phyloP scores from a whole-genome alignment of 2,113 vertebrate species.

The Maccullochella peelii region DNA sequence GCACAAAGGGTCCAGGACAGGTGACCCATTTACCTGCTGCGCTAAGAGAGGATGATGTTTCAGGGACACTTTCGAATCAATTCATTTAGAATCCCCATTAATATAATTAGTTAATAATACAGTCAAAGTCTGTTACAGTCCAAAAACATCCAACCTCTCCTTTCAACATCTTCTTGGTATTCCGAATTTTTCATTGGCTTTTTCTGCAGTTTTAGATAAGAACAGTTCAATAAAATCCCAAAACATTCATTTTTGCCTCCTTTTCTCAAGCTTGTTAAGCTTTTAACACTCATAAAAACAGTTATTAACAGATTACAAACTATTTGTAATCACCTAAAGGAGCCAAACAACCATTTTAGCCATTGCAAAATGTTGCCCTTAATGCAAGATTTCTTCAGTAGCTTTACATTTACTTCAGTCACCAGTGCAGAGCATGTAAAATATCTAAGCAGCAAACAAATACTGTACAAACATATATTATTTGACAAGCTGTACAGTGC shows the following conservation, averaged over 20 bases:
- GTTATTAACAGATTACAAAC: neutral
- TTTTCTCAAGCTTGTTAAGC: neutral
- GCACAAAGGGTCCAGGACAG: slow-evolving; percentile 40
- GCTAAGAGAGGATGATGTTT: slow-evolving; percentile 32
- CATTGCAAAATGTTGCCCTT: neutral
- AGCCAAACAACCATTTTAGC: neutral
- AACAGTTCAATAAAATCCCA: slow-evolving; percentile 1
- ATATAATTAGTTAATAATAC: slow-evolving; percentile 12
- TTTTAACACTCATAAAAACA: neutral
- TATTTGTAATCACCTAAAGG: neutral
- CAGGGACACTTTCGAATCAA: slow-evolving; percentile 15
- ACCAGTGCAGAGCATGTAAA: neutral
- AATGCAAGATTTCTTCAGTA: neutral
- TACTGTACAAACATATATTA: neutral
- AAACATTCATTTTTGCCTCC: neutral
- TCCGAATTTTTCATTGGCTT: neutral
- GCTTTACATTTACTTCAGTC: neutral
- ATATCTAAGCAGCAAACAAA: neutral
- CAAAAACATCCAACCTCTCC: neutral
- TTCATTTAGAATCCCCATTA: slow-evolving; percentile 24
- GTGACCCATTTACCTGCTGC: slow-evolving; percentile 50
- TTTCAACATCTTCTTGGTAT: neutral
- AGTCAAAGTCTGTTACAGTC: neutral
- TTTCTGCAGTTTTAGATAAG: neutral
- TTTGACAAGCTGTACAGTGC: neutral